These are phyloP conservation scores for Etheostoma perlongum DNA, from an alignment of 2,797 vertebrate genomes.

Conservation along the genomic window DNA sequence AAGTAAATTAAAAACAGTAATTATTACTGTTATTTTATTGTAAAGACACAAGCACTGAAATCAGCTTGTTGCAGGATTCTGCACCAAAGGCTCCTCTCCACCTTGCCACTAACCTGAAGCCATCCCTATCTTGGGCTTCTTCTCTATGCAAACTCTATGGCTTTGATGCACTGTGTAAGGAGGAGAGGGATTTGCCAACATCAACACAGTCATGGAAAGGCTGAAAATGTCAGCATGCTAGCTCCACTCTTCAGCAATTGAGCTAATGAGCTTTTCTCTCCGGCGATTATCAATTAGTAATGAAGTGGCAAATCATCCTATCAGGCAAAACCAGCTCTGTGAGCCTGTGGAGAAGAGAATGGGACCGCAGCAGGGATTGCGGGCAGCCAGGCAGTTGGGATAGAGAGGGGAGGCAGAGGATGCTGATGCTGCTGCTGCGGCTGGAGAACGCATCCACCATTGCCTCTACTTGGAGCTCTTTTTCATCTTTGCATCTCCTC, in stretches of 20 bases:
- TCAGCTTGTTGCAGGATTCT: background rate
- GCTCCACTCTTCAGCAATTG: conserved; percentile 64
- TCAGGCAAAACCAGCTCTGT: conserved; percentile 59
- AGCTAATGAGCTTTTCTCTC: conserved; percentile 77
- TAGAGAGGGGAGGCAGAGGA: conserved; percentile 22
- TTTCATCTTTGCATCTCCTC: conserved; percentile 37
- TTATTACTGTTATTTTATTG: background rate
- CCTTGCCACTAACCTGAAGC: background rate
- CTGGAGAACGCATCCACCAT: conserved; percentile 55
- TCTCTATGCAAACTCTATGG: conserved; percentile 9
- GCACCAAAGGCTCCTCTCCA: background rate
- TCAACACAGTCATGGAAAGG: conserved; percentile 60
- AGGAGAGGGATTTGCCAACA: conserved; percentile 39
- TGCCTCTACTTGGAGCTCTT: conserved; percentile 38
- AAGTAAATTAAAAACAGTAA: background rate
- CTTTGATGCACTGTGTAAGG: conserved; percentile 27
- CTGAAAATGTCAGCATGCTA: conserved; percentile 72
- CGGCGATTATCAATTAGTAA: conserved; percentile 81
- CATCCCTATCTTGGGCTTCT: background rate
- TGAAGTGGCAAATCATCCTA: conserved; percentile 82
- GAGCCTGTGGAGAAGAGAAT: conserved; percentile 47
- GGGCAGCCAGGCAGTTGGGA: conserved; percentile 18
- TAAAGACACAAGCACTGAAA: background rate
- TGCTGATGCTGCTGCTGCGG: background rate
- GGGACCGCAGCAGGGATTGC: conserved; percentile 34